A percentile compares a stretch with the other conserved stretches of the same genome.
Conservation (phyloP, 2,888 invertebrate species). For the Leucania comma region DNA sequence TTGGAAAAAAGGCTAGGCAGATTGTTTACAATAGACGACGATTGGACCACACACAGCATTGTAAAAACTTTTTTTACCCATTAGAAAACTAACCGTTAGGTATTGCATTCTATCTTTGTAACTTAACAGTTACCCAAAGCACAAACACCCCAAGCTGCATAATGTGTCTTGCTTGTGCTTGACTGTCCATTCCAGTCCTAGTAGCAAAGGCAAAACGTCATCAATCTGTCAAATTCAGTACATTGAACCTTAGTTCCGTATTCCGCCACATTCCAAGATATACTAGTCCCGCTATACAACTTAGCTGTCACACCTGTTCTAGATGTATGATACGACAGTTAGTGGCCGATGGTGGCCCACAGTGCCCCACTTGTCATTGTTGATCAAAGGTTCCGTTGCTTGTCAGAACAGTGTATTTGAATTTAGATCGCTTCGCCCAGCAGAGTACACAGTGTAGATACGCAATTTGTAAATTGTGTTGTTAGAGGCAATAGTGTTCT, state of each 20-base stretch:
- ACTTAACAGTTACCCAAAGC: constrained; percentile 29
- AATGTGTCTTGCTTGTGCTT: constrained; percentile 10
- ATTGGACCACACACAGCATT: background rate
- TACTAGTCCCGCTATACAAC: background rate
- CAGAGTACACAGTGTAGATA: background rate
- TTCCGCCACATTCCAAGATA: constrained; percentile 12
- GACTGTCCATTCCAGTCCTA: constrained; percentile 1
- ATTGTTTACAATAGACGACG: background rate
- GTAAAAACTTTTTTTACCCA: background rate
- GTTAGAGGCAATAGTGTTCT: background rate
- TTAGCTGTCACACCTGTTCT: constrained; percentile 30
- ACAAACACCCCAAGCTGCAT: background rate
- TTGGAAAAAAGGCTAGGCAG: no score
- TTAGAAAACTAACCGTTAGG: constrained; percentile 12
- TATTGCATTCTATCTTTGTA: constrained; percentile 9
- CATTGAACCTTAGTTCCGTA: constrained; percentile 9
- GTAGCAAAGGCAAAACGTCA: constrained; percentile 12
- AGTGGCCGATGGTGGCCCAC: constrained; percentile 3
- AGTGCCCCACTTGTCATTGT: constrained; percentile 45
- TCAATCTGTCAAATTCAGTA: constrained; percentile 21
- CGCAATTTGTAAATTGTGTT: constrained; percentile 24
- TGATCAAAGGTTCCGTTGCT: constrained; percentile 53
- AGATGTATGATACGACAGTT: constrained; percentile 16
- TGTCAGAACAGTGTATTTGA: constrained; percentile 30
- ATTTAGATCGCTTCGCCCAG: constrained; percentile 17